Base-by-base conservation (phyloP, 2,797 vertebrate genomes). In the Neosilurus mollespiculum region DNA sequence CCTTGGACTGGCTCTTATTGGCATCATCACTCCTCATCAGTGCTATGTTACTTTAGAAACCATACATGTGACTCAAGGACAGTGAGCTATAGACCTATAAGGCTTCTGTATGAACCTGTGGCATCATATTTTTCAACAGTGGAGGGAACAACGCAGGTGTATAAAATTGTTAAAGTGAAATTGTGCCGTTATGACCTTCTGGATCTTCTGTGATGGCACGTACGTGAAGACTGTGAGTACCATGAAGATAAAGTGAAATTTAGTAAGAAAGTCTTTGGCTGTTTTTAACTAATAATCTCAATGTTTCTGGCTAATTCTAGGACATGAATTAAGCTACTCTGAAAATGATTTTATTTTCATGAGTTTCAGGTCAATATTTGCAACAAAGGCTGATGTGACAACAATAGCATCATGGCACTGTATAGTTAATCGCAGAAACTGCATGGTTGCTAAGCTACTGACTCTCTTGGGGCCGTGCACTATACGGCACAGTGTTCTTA, bases 401-500 rank as follows among this genome's bases (percentile, higher is more conserved):
- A 94, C 94, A 96, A 96, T 96, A 95, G 95, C 94, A 96, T 96
- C 94, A 94, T 93, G 93, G 83, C 95, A 95, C 95, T 95, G 93
- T 95, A 95, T 96, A 95, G 94, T 95, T 96, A 96, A 96, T 96
- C 94, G 93, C 95, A 94, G 95, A 95, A 96, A 93, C 94, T 92
- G 93, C 90, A 87, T 83, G 93, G 95, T 96, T 97, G 96, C 95
- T 96, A 96, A 93, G 95, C 93, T 95, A 95, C 95, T 88, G 91
- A 81, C 91, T 94, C 95, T 95, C 96, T 87, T 89, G 96, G 96
- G 95, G 94, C 93, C 92, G 90, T 93, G 95, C 92, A 90, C 94
- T 94, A 94, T 94, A 94, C 95, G 93, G 95, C 95, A 94, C 94
- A 95, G 96, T 96, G 95, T 96, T 96, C 98, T 97, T 97, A 99